These are phyloP conservation scores for Mayetiola destructor DNA, from an alignment of 2,888 invertebrate genomes.

Conservation along the genomic window DNA sequence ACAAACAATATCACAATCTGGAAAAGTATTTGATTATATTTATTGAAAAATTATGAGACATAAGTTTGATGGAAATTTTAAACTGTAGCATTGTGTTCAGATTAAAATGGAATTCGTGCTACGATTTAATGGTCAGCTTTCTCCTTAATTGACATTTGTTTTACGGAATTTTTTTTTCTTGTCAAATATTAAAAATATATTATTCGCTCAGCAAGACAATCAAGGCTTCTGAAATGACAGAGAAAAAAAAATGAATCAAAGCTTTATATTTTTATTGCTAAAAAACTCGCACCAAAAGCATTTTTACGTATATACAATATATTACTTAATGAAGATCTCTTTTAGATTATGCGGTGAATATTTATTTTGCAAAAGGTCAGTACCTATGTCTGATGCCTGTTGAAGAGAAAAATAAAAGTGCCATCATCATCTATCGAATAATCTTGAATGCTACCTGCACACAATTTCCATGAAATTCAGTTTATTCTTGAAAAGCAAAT, in stretches of 20 bases:
- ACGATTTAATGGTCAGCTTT: background rate
- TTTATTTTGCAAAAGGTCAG: conserved; percentile 8
- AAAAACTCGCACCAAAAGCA: background rate
- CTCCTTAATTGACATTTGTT: conserved; percentile 6
- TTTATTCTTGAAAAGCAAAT: conserved; percentile 6
- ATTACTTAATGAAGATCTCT: conserved; percentile 6
- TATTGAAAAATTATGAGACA: too few species aligned
- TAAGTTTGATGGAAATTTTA: too few species aligned
- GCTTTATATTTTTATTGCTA: background rate
- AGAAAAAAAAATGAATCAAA: background rate
- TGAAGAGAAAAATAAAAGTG: background rate
- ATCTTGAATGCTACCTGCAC: too few species aligned
- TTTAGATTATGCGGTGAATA: conserved; percentile 6
- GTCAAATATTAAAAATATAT: too few species aligned
- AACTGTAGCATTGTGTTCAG: background rate
- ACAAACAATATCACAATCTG: too few species aligned
- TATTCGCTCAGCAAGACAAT: background rate
- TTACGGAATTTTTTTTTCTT: background rate
- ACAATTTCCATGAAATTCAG: too few species aligned
- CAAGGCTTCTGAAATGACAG: background rate
- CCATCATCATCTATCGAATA: background rate
- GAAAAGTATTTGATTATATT: too few species aligned
- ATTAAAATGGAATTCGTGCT: conserved; percentile 7
- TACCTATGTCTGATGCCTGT: too few species aligned
- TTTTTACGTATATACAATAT: background rate